Conservation (phyloP, 2,888 invertebrate species). For the Amiota communis region DNA sequence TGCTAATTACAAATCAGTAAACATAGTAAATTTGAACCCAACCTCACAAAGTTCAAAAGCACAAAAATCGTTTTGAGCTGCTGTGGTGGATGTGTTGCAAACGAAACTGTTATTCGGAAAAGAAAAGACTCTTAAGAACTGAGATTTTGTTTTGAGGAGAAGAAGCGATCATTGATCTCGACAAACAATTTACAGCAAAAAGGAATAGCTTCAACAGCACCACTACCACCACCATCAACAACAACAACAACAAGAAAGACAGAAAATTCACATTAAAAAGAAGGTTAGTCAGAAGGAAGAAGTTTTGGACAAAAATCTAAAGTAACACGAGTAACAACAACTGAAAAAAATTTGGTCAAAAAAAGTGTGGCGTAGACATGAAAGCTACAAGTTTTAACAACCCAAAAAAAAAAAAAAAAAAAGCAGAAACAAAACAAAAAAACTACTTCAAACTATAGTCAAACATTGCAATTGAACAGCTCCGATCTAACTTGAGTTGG, state of each 20-base stretch:
- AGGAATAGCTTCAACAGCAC: not conserved
- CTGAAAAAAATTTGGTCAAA: constrained; percentile 61
- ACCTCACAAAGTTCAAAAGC: constrained; percentile 6
- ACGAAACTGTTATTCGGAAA: too few relatives aligned
- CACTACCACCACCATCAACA: too few relatives aligned
- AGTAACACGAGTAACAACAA: constrained; percentile 30
- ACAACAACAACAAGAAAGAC: constrained; percentile 1
- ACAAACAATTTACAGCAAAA: constrained; percentile 19
- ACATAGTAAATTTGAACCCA: constrained; percentile 17
- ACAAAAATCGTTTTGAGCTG: constrained; percentile 3
- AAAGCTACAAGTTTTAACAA: constrained; percentile 68
- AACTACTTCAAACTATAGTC: constrained; percentile 15
- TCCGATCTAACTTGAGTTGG: not conserved
- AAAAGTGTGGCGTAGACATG: constrained; percentile 68
- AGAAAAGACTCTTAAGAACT: too few relatives aligned
- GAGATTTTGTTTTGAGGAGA: too few relatives aligned
- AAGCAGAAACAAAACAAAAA: constrained; percentile 31
- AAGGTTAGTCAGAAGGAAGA: not conserved
- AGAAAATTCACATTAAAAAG: not conserved
- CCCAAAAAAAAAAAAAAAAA: constrained; percentile 62
- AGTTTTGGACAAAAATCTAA: constrained; percentile 23
- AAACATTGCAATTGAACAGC: constrained; percentile 24
- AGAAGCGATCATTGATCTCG: constrained; percentile 2
- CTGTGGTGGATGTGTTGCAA: not conserved
- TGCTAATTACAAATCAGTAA: constrained; percentile 27